Percentiles rank a stretch among this genome's conserved stretches.
phyloP scores from a whole-genome alignment of 2,888 invertebrate genomes.

The Junonia oenone region DNA sequence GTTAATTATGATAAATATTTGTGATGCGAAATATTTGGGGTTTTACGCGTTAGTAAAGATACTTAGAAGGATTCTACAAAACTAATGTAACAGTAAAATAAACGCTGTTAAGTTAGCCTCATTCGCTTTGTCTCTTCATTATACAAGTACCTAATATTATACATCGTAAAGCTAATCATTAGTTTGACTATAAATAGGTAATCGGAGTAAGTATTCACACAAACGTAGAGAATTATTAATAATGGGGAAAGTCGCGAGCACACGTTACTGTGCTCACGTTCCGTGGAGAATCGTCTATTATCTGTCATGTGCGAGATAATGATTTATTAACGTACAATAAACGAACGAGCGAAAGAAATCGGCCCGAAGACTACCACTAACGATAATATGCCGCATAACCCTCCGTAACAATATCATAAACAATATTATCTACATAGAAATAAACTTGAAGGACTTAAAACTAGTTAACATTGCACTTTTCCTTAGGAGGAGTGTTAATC shows the following conservation, averaged over 20 bases:
- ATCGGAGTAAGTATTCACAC: conserved; percentile 66
- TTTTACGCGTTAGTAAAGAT: not conserved
- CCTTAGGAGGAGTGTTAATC: conserved; percentile 75
- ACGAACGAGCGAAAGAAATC: conserved; percentile 25
- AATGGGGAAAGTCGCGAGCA: conserved; percentile 14
- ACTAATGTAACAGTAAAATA: conserved; percentile 2
- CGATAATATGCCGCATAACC: conserved; percentile 20
- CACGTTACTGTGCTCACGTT: conserved; percentile 12
- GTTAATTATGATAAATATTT: not conserved
- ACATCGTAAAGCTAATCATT: conserved; percentile 52
- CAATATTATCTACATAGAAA: conserved; percentile 66
- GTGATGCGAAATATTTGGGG: not conserved
- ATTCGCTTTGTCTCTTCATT: conserved; percentile 62
- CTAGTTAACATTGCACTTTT: conserved; percentile 81
- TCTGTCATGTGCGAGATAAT: conserved; percentile 5
- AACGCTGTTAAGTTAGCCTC: conserved; percentile 50
- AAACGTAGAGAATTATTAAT: conserved; percentile 27
- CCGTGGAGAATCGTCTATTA: conserved; percentile 9
- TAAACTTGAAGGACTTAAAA: conserved; percentile 69
- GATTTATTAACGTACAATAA: conserved; percentile 12
- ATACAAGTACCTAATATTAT: conserved; percentile 50
- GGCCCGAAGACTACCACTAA: conserved; percentile 18
- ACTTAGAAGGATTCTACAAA: not conserved
- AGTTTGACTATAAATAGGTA: conserved; percentile 72
- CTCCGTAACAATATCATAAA: conserved; percentile 48